Base-by-base conservation (phyloP, 2,113 vertebrate species). In the Ptychochromis oligacanthus region DNA sequence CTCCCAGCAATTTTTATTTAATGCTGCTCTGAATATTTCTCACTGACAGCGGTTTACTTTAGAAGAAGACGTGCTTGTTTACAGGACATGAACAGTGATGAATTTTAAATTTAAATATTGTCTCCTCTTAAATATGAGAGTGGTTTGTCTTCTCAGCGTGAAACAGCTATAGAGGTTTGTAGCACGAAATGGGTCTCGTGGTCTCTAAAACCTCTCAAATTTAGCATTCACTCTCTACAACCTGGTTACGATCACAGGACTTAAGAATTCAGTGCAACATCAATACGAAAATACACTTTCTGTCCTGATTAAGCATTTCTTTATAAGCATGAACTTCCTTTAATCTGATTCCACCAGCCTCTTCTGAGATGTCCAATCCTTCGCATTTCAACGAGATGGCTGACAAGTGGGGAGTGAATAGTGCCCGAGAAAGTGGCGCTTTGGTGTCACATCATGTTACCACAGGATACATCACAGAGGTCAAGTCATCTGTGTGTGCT, bases 381-480 rank as follows among this genome's bases (percentile, higher is more conserved):
- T 70, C 59, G 17, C 74, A 64, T 85, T 82, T 82, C 17, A 13
- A 26, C 17, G 34, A 84, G 85, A 74, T 82, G 85, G 75, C 81
- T 43, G 62, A 83, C 78, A 79, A 87, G 82, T 31, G 61, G 79
- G 55, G 64, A 84, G 78, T 22, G 70, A 83, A 52, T n/a, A 75
- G 62, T 14, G 72, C 57, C 67, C 20, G 26, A 36, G 82, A 70
- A 81, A 86, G 77, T 11, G 49, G 75, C 17, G 60, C 80, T 80
- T 2, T 77, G 79, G 80, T 74, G 85, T 94, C 92, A 90, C 92
- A 88, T 91, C 87, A 72, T 54, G 89, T 93, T 89, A 93, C 88
- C 88, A 61, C 75, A 82, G 80, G 84, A 90, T 43, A 72, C 54
- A 9, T 90, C 90, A 70, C 82, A 82, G 34, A 65, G 81, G 90